Evolutionary conservation across 2,113 vertebrate species (phyloP).

Genomic region (Hippoglossus stenolepis): DNA sequence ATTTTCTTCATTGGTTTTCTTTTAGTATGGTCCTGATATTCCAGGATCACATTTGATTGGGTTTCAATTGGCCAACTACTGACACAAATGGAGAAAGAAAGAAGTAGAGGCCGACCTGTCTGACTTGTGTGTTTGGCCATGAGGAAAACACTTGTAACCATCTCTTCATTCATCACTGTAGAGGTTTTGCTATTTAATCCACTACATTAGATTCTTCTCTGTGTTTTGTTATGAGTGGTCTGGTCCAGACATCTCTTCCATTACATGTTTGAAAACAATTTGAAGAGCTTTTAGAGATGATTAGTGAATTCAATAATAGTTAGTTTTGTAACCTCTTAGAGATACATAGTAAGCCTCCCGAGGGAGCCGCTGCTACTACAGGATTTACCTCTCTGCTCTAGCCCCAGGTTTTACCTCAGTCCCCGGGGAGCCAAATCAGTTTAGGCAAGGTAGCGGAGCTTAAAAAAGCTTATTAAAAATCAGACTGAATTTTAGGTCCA

Average conservation of each 20-base stretch:
- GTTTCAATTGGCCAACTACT: too few species aligned
- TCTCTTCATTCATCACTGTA: neutral
- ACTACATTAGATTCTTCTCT: neutral
- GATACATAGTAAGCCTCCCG: slow-evolving; percentile 41
- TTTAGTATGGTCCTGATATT: too few species aligned
- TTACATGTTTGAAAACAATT: slow-evolving; percentile 50
- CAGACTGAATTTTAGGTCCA: slow-evolving; percentile 31
- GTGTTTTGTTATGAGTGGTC: slow-evolving; percentile 17
- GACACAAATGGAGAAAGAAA: too few species aligned
- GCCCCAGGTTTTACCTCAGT: slow-evolving; percentile 35
- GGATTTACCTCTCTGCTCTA: slow-evolving; percentile 36
- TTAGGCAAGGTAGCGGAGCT: slow-evolving; percentile 30
- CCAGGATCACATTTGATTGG: too few species aligned
- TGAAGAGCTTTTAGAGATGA: slow-evolving; percentile 43
- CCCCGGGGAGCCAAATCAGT: slow-evolving; percentile 28
- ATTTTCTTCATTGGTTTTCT: too few species aligned
- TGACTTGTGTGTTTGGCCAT: neutral
- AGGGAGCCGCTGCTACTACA: slow-evolving; percentile 35
- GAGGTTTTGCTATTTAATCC: neutral
- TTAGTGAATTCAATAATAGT: slow-evolving; percentile 23
- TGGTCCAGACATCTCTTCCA: slow-evolving; percentile 20
- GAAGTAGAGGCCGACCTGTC: too few species aligned
- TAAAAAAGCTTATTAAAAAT: slow-evolving; percentile 42
- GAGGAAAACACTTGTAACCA: neutral
- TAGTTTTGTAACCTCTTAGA: slow-evolving; percentile 45